These are phyloP conservation scores for Phytoseiulus persimilis DNA, from an alignment of 2,888 invertebrate genomes.

Conservation along the genomic window DNA sequence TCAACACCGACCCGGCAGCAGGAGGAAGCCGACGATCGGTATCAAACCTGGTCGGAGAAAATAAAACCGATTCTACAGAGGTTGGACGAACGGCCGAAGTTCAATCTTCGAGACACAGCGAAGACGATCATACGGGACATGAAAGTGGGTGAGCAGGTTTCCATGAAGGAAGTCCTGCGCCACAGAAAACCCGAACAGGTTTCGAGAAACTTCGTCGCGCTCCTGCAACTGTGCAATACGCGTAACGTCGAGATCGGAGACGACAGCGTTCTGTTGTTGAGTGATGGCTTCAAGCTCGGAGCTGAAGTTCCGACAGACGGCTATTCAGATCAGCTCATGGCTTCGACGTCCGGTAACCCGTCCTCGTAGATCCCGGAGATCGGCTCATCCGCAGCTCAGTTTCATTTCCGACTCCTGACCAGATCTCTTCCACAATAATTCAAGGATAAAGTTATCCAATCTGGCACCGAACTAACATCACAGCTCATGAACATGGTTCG, in stretches of 20 bases:
- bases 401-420: too few relatives aligned
- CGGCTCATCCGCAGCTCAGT: too few relatives aligned
- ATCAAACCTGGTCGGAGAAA: constrained; percentile 15
- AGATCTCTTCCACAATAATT: too few relatives aligned
- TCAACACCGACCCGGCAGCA: neutral
- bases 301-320: neutral
- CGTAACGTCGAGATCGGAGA: constrained; percentile 18
- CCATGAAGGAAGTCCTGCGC: neutral
- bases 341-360: neutral
- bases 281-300: neutral
- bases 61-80: constrained; percentile 24
- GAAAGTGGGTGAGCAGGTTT: neutral
- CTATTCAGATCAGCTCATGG: neutral
- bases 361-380: neutral
- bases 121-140: neutral
- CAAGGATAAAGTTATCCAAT: too few relatives aligned
- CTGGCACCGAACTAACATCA: too few relatives aligned
- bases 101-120: neutral
- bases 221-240: constrained; percentile 28
- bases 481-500: too few relatives aligned
- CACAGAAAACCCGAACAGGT: neutral
- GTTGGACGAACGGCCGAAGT: constrained; percentile 8
- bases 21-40: neutral
- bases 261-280: neutral
- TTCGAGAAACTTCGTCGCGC: constrained; percentile 8